Evolutionary conservation across 2,113 vertebrate species (phyloP).

Genomic region (Urocynchramus pylzowi): DNA sequence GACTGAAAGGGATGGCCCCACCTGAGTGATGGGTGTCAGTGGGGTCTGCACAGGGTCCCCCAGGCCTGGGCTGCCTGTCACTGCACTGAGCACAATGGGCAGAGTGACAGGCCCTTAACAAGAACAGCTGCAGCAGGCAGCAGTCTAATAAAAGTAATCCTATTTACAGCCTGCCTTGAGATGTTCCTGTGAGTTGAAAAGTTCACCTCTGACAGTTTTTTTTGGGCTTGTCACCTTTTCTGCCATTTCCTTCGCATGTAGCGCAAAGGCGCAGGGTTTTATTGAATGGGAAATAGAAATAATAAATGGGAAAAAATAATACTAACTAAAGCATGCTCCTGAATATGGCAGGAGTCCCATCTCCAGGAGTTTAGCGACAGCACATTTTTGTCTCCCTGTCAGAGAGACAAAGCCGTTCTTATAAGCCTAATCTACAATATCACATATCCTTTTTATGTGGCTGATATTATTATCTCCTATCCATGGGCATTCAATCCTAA

Average conservation of each 20-base stretch:
- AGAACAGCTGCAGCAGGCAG: not conserved
- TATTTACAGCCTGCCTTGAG: conserved; percentile 25
- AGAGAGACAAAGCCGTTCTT: conserved; percentile 16
- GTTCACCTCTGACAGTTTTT: conserved; percentile 23
- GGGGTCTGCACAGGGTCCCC: not conserved
- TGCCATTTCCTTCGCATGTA: not conserved
- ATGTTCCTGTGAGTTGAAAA: conserved; percentile 31
- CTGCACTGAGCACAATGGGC: accelerated
- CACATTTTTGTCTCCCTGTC: conserved; percentile 38
- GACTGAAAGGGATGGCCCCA: accelerated
- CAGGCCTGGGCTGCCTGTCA: not conserved
- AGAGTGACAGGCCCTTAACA: conserved; percentile 7
- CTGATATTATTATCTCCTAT: conserved; percentile 43
- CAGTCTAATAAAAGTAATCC: conserved; percentile 22
- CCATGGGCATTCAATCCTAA: conserved; percentile 53
- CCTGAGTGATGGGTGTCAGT: not conserved
- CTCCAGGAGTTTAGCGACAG: not conserved
- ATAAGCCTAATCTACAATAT: conserved; percentile 33
- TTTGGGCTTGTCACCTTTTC: not conserved
- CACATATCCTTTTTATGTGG: conserved; percentile 16
- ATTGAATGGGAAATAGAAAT: conserved; percentile 47
- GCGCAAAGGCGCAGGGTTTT: not conserved
- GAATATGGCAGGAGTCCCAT: not conserved
- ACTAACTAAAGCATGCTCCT: not conserved
- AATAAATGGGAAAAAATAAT: not conserved